Percentiles rank a stretch among this genome's conserved stretches.
Conservation (phyloP, 2,888 invertebrate genomes). For the Drosophila rellima region DNA sequence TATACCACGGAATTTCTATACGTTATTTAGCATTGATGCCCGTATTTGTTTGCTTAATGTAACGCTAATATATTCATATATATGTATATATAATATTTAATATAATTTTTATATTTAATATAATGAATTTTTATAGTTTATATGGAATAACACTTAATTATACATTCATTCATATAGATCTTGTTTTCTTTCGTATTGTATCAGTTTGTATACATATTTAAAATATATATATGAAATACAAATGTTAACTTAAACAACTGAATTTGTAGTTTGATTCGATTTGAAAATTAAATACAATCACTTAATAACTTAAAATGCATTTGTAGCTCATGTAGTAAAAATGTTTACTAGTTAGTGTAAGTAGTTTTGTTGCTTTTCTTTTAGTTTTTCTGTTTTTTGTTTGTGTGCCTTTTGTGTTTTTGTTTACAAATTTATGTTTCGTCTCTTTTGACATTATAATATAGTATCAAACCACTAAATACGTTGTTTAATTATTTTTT, state of each 20-base stretch:
- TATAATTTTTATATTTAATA: conserved; percentile 70
- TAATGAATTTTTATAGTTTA: conserved; percentile 80
- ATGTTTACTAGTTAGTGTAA: conserved; percentile 48
- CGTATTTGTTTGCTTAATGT: conserved; percentile 65
- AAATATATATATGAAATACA: conserved; percentile 60
- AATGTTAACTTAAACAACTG: conserved; percentile 32
- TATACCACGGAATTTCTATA: conserved; percentile 71
- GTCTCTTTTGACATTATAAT: conserved; percentile 26
- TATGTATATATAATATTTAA: conserved; percentile 32
- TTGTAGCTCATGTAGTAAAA: conserved; percentile 62
- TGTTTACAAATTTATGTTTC: conserved; percentile 20
- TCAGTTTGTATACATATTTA: conserved; percentile 66
- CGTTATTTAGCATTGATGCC: conserved; percentile 64
- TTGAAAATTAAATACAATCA: conserved; percentile 10
- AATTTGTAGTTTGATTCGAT: conserved; percentile 30
- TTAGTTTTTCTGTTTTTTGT: conserved; percentile 44
- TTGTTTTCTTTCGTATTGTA: conserved; percentile 34
- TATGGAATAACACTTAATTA: conserved; percentile 85
- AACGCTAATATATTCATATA: conserved; percentile 68
- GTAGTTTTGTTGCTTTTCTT: conserved; percentile 46
- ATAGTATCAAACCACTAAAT: conserved; percentile 71
- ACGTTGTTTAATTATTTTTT: conserved; percentile 75
- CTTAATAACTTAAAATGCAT: conserved; percentile 38
- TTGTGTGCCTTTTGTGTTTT: conserved; percentile 45
- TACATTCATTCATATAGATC: conserved; percentile 77